Evolutionary conservation across 2,113 vertebrate species (phyloP).

Genomic region (Brachyhypopomus gauderio): DNA sequence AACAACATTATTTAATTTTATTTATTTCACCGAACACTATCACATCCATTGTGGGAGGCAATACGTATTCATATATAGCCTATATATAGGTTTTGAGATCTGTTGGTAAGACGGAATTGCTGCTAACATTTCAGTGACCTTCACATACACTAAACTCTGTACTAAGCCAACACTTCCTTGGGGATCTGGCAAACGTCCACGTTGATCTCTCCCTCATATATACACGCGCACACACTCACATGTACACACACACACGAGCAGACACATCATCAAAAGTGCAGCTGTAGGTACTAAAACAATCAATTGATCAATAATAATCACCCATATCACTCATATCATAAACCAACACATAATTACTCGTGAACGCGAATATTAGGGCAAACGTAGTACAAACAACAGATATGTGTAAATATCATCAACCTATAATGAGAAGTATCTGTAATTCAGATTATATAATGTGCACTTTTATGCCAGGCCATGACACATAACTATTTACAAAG

Average conservation of each 20-base stretch:
- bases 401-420: constrained; percentile 16
- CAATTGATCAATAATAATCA: not conserved
- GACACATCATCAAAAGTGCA: constrained; percentile 8
- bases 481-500: constrained; percentile 14
- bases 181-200: constrained; percentile 39
- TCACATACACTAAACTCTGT: constrained; percentile 37
- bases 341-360: not conserved
- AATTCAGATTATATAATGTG: not conserved
- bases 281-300: constrained; percentile 9
- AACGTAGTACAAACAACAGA: not conserved
- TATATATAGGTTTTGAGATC: not conserved
- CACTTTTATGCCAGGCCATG: not conserved
- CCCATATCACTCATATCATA: not conserved
- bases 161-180: constrained; percentile 37
- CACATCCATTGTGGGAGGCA: not conserved
- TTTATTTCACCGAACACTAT: not conserved
- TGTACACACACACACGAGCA: not conserved
- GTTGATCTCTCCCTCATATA: constrained; percentile 16
- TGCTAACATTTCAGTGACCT: constrained; percentile 39
- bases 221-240: constrained; percentile 12
- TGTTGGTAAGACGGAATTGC: not conserved
- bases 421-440: not conserved
- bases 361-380: not conserved
- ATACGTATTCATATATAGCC: not conserved
- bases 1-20: not conserved